These are phyloP conservation scores for Dipodomys merriami DNA, from an alignment of 2,113 vertebrate species.

Conservation along the genomic window DNA sequence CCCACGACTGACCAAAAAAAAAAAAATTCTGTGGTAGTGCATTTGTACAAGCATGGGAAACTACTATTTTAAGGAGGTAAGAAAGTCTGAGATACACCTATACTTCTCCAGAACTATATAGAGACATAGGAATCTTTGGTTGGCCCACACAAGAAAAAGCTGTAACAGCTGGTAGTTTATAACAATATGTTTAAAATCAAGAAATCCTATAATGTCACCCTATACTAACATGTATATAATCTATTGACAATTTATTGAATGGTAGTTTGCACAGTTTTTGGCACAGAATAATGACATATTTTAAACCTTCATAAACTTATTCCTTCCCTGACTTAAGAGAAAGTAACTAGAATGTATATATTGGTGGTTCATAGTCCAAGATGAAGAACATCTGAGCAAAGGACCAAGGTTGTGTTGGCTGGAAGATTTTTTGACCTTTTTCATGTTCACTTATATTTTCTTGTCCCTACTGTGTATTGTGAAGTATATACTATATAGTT, in stretches of 20 bases:
- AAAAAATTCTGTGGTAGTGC: not conserved
- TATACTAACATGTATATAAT: not conserved
- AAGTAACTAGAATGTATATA: not conserved
- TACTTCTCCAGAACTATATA: not conserved
- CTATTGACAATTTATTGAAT: slow-evolving; percentile 8
- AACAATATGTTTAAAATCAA: not conserved
- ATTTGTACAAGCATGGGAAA: fast-evolving
- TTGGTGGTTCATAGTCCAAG: not conserved
- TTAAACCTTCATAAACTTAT: not conserved
- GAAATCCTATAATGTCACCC: not conserved
- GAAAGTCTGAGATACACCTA: not conserved
- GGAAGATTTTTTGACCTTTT: not conserved
- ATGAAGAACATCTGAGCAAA: not conserved
- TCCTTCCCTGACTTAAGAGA: not conserved
- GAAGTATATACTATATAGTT: not conserved
- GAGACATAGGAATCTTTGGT: not conserved
- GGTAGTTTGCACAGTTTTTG: not conserved
- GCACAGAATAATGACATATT: not conserved
- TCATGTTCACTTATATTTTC: not conserved
- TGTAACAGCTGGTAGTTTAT: not conserved
- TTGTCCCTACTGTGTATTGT: not conserved
- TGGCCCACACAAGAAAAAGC: not conserved
- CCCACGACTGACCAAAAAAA: no score
- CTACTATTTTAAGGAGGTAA: not conserved
- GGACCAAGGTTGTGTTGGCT: not conserved